Conservation (phyloP, 2,888 invertebrate genomes). For the Cyaniris semiargus region DNA sequence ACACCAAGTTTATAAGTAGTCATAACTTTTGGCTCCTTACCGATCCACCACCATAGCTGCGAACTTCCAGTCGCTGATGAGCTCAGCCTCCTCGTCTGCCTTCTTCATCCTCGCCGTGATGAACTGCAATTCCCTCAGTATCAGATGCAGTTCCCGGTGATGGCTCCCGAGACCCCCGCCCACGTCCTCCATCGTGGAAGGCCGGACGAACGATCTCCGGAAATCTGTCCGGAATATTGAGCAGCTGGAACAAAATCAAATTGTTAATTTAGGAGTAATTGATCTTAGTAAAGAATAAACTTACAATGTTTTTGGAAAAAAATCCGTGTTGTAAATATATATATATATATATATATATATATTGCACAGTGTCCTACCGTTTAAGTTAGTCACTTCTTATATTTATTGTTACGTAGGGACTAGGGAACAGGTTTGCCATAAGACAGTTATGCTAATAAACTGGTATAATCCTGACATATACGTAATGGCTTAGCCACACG, state of each 20-base stretch:
- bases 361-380: too few relatives aligned
- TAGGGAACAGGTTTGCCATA: too few relatives aligned
- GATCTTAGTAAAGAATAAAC: too few relatives aligned
- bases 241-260: constrained; percentile 55
- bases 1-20: background rate
- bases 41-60: constrained; percentile 99
- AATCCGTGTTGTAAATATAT: too few relatives aligned
- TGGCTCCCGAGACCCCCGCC: constrained; percentile 83
- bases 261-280: background rate
- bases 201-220: constrained; percentile 84
- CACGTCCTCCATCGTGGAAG: constrained; percentile 89
- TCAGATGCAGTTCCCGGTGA: constrained; percentile 93
- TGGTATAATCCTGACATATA: too few relatives aligned
- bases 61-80: constrained; percentile 98
- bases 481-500: too few relatives aligned
- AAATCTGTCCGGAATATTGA: constrained; percentile 78
- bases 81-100: constrained; percentile 95
- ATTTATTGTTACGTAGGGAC: too few relatives aligned
- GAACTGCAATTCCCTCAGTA: constrained; percentile 95
- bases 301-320: too few relatives aligned
- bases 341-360: too few relatives aligned
- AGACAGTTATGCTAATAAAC: too few relatives aligned
- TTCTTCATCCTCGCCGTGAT: constrained; percentile 97
- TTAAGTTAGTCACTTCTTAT: too few relatives aligned
- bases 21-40: constrained; percentile 52